These are phyloP conservation scores for Melanotaenia maccullochi DNA, from an alignment of 2,797 vertebrate species.

Conservation along the genomic window DNA sequence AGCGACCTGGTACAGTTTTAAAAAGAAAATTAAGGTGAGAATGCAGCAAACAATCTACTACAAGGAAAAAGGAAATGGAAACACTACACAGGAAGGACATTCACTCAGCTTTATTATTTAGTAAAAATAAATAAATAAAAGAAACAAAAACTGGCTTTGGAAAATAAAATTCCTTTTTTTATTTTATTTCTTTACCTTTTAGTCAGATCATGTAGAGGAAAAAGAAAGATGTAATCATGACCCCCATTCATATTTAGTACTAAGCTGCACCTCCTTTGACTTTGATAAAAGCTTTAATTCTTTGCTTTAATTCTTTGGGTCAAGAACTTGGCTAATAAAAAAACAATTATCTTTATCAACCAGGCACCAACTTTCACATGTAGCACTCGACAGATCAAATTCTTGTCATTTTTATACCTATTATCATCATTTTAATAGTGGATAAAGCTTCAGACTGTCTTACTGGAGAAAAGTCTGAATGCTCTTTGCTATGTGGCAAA, in stretches of 20 bases:
- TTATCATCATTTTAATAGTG: too few species aligned
- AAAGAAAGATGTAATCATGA: neutral
- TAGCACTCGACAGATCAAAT: neutral
- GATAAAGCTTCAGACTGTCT: too few species aligned
- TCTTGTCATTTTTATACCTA: too few species aligned
- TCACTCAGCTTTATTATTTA: neutral
- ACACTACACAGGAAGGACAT: too few species aligned
- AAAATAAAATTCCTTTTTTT: too few species aligned
- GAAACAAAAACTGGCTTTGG: neutral
- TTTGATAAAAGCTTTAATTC: neutral
- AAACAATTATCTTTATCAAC: neutral
- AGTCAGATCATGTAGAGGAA: neutral
- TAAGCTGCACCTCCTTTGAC: neutral
- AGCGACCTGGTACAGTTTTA: conserved; percentile 85
- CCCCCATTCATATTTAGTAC: too few species aligned
- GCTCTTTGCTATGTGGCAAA: too few species aligned
- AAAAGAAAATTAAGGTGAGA: conserved; percentile 1
- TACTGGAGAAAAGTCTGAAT: too few species aligned
- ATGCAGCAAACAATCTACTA: neutral
- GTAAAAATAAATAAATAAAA: neutral
- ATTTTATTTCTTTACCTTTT: too few species aligned
- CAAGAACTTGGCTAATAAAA: neutral
- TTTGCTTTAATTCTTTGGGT: neutral
- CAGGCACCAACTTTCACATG: neutral
- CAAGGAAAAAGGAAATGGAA: neutral